phyloP scores from a whole-genome alignment of 2,113 vertebrate species.

The Potamarius usumacintae region DNA sequence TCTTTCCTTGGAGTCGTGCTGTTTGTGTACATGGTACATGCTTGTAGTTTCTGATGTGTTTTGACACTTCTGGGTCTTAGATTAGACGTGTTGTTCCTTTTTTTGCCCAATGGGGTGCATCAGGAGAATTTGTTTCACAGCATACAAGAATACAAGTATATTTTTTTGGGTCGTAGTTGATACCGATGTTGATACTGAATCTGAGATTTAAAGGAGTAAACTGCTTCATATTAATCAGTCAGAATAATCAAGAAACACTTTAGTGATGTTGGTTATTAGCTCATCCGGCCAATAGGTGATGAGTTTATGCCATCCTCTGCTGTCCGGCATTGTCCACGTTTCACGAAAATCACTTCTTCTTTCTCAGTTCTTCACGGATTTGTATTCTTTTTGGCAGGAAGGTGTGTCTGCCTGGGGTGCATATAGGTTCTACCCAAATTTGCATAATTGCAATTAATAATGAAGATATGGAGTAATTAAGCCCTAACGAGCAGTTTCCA shows the following conservation, averaged over 20 bases:
- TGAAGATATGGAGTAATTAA: too few relatives aligned
- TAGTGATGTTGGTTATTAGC: background rate
- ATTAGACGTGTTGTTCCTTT: slow-evolving; percentile 35
- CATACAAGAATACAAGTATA: background rate
- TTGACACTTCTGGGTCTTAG: slow-evolving; percentile 34
- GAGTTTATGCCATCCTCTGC: too few relatives aligned
- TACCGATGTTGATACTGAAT: background rate
- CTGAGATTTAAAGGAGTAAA: background rate
- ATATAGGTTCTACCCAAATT: too few relatives aligned
- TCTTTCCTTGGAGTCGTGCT: slow-evolving; percentile 19
- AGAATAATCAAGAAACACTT: background rate
- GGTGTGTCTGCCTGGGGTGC: too few relatives aligned
- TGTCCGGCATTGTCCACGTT: too few relatives aligned
- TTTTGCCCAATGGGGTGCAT: background rate
- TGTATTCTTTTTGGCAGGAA: too few relatives aligned
- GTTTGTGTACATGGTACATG: background rate
- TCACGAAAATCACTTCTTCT: too few relatives aligned
- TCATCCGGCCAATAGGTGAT: too few relatives aligned
- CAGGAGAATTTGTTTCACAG: background rate
- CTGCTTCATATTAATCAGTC: background rate
- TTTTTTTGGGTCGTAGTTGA: background rate
- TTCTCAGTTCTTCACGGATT: too few relatives aligned
- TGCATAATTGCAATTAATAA: too few relatives aligned
- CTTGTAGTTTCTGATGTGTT: background rate
- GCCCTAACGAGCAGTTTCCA: too few relatives aligned